Conservation (phyloP, 2,888 invertebrate species). For the Polymixis lichenea region DNA sequence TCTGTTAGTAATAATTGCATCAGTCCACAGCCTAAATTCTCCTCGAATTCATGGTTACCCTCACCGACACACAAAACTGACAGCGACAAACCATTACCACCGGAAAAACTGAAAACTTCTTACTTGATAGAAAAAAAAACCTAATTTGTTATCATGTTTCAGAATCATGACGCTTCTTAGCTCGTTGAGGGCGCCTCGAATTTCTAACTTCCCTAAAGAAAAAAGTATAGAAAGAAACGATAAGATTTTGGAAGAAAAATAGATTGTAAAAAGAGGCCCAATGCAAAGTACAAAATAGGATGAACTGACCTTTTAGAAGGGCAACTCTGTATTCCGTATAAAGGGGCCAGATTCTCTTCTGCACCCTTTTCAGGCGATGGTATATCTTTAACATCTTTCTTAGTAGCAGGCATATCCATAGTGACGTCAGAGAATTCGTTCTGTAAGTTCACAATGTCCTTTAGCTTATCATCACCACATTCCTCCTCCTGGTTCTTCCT, state of each 20-base stretch:
- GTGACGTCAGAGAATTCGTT: slow-evolving; percentile 85
- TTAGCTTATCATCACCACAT: slow-evolving; percentile 74
- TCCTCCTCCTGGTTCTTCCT: slow-evolving; percentile 73
- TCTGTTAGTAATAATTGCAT: neutral
- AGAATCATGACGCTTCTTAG: slow-evolving; percentile 46
- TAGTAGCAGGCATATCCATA: slow-evolving; percentile 76
- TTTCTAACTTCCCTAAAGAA: slow-evolving; percentile 55
- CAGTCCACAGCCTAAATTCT: slow-evolving; percentile 12
- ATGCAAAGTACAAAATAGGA: neutral
- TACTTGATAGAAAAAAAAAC: slow-evolving; percentile 43
- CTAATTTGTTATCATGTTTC: slow-evolving; percentile 45
- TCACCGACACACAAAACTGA: slow-evolving; percentile 26
- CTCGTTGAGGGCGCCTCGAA: slow-evolving; percentile 48
- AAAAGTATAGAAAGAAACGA: slow-evolving; percentile 44
- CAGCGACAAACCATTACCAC: slow-evolving; percentile 28
- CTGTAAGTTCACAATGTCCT: slow-evolving; percentile 84
- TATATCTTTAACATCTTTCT: slow-evolving; percentile 78
- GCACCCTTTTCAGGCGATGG: slow-evolving; percentile 80
- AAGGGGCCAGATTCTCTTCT: slow-evolving; percentile 80
- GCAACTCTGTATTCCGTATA: slow-evolving; percentile 80
- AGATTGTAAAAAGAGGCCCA: neutral
- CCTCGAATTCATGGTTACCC: slow-evolving; percentile 9
- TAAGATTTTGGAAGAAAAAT: slow-evolving; percentile 17
- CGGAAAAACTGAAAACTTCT: slow-evolving; percentile 42
- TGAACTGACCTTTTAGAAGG: slow-evolving; percentile 82